Evolutionary conservation across 1,140 invertebrate species (phyloP).

Genomic region (Trachelipus rathkii): DNA sequence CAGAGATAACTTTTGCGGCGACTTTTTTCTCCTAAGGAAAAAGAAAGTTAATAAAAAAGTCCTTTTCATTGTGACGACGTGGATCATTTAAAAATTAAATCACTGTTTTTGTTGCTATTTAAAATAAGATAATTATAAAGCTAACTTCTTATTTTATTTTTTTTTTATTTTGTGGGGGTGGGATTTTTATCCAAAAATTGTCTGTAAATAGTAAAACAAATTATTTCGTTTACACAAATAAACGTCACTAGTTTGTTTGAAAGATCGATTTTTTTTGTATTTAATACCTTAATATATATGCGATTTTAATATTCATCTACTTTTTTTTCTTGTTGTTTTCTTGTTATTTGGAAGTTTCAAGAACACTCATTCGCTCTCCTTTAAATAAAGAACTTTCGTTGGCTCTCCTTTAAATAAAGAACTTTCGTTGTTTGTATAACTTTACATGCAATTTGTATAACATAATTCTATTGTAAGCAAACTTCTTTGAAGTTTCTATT

Average conservation of each 20-base stretch:
- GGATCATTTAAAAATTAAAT: neutral
- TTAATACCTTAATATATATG: neutral
- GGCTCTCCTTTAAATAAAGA: too few species aligned
- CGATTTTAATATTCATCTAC: neutral
- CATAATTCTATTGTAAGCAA: conserved; percentile 7
- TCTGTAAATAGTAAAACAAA: neutral
- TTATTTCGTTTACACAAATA: neutral
- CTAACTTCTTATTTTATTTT: neutral
- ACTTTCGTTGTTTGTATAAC: neutral
- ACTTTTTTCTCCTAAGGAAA: neutral
- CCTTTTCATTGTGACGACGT: neutral
- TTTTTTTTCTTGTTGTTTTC: neutral
- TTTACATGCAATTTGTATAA: conserved; percentile 7
- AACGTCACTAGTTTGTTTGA: neutral
- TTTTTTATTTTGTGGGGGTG: neutral
- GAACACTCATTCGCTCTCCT: too few species aligned
- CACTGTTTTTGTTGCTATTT: neutral
- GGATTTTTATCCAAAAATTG: neutral
- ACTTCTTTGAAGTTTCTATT: neutral
- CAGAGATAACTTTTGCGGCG: neutral
- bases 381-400: too few species aligned
- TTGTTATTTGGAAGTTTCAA: too few species aligned
- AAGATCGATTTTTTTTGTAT: neutral
- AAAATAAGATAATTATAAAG: neutral
- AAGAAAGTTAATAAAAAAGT: too few species aligned